These are phyloP conservation scores for Hormaphis cornu DNA, from an alignment of 1,140 invertebrate species.

Conservation along the genomic window DNA sequence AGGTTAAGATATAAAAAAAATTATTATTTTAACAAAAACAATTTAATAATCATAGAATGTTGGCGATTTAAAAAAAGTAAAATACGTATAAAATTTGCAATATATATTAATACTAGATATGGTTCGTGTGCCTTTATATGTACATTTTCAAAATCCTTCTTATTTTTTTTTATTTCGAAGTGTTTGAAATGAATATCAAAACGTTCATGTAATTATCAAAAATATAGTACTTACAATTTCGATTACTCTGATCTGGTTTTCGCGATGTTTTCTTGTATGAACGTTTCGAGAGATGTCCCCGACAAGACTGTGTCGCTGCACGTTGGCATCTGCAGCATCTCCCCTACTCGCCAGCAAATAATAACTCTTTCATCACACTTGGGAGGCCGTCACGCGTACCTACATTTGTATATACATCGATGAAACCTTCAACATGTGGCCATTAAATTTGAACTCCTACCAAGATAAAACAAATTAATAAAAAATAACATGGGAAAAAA, in stretches of 20 bases:
- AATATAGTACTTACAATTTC: background rate
- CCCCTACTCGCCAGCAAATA: background rate
- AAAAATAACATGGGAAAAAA: background rate
- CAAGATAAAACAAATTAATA: slow-evolving; percentile 14
- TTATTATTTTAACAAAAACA: no score
- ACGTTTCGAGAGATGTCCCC: background rate
- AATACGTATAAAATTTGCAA: no score
- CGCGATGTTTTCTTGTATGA: background rate
- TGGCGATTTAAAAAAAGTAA: no score
- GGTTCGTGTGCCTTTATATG: no score
- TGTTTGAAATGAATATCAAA: no score
- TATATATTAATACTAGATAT: no score
- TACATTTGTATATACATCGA: no score
- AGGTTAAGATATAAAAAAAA: no score
- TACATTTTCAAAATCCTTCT: no score
- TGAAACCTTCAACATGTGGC: slow-evolving; percentile 3
- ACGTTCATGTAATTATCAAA: no score
- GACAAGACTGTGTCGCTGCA: background rate
- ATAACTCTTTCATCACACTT: slow-evolving; percentile 19
- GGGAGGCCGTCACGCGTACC: background rate
- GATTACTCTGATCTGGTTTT: background rate
- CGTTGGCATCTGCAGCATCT: slow-evolving; percentile 9
- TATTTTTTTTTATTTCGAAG: no score
- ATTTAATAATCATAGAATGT: no score
- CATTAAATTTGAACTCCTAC: slow-evolving; percentile 15